Base-by-base conservation (phyloP, 1,140 invertebrate genomes). In the Anastatus disparis region DNA sequence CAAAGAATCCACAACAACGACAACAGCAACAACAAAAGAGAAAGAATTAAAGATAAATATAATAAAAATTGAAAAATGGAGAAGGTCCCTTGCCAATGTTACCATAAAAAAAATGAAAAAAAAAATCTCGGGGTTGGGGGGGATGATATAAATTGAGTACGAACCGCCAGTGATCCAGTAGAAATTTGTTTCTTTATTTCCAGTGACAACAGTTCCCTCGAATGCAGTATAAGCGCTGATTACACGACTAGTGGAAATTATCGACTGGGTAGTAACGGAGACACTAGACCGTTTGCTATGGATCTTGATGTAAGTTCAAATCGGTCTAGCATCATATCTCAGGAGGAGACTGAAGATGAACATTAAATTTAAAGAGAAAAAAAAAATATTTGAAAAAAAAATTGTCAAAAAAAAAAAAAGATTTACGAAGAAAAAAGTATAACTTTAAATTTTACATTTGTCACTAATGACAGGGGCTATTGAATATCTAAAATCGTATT, bases 221-320 rank as follows among this genome's bases (percentile, higher is more conserved):
- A 87, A 56, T 83, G 75, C 68, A 86, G 84, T 68, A 76, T 82
- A 63, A 85, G 80, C 67, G 80, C 72, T 73, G 82, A 84, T 44
- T 82, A 84, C 24, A 74, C 76, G 12, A 78, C 80, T 4, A 81
- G 82, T 52, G 65, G 74, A 48, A 71, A 81, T 3, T 62, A 53
- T 27, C 59, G 20, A 6, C 12, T 40, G 29, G 20, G 12, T 12
- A 42, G 46, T 20, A 68, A 40, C 15, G 29, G n/a, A 27, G 58
- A 72, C 78, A 78, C 78, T 71, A 83, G 81, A 69, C 87, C 88
- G 12, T 89, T 89, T 73, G 84, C 82, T 15, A 88, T 87, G 83
- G 88, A 89, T 74, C 78, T 88, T 44, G 87, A 88, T 68, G 80
- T 88, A 12, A 82, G 82, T 53, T 88, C 87, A 68, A 88, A 89